These are phyloP conservation scores for Geopemphigus sp. DNA, from an alignment of 1,140 invertebrate species.

Conservation along the genomic window DNA sequence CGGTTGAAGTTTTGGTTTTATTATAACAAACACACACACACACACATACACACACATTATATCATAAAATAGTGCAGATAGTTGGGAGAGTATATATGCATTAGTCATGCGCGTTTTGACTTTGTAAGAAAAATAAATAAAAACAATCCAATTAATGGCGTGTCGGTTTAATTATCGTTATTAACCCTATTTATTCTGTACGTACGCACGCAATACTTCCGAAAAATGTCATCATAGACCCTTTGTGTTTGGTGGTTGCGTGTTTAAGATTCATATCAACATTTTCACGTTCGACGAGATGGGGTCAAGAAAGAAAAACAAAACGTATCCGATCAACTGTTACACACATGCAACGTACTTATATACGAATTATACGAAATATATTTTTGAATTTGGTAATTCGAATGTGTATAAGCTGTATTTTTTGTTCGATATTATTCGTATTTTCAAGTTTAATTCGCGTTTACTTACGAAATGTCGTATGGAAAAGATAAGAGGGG, in stretches of 20 bases:
- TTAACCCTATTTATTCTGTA: background rate
- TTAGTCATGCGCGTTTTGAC: background rate
- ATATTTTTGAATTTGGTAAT: background rate
- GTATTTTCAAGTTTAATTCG: background rate
- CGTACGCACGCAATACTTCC: background rate
- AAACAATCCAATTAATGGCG: slow-evolving; percentile 6
- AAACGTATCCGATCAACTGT: too few relatives aligned
- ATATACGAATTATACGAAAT: too few relatives aligned
- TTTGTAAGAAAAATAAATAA: background rate
- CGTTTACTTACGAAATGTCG: background rate
- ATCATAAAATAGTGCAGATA: background rate
- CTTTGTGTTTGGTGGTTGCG: background rate
- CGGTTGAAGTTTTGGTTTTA: too few relatives aligned
- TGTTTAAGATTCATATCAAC: background rate
- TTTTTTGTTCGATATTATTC: background rate
- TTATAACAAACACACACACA: too few relatives aligned
- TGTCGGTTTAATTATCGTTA: slow-evolving; percentile 23
- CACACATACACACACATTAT: too few relatives aligned
- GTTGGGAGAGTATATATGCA: background rate
- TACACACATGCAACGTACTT: too few relatives aligned
- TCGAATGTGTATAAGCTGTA: too few relatives aligned
- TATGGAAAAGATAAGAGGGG: background rate
- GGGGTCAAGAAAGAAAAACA: too few relatives aligned
- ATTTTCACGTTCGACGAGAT: background rate
- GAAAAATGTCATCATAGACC: background rate